Percentiles rank a stretch among this genome's conserved stretches.
Evolutionary conservation across 2,113 vertebrate species (phyloP).

Genomic region (Rhinopomastus cyanomelas): DNA sequence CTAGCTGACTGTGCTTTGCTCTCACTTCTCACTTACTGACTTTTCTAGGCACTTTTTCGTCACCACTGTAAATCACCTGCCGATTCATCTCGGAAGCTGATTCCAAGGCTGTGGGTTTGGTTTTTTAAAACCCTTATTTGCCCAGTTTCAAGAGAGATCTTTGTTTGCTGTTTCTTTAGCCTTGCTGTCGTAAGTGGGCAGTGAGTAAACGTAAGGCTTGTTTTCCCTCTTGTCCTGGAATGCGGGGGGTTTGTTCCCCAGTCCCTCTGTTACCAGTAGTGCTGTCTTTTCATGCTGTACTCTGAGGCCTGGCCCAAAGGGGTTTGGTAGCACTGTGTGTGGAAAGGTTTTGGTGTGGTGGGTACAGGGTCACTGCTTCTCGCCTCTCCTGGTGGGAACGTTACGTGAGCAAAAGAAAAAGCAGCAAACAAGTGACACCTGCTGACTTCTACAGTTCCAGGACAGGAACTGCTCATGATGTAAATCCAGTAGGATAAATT

Average conservation of each 20-base stretch:
- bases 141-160: background rate
- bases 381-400: background rate
- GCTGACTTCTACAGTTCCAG: background rate
- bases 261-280: background rate
- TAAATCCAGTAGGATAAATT: background rate
- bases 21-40: background rate
- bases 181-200: background rate
- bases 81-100: background rate
- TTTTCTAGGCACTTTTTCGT: background rate
- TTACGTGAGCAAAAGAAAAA: background rate
- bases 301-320: background rate
- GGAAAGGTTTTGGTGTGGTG: background rate
- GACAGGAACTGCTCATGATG: background rate
- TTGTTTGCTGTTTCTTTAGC: background rate
- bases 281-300: background rate
- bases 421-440: background rate
- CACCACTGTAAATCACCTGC: background rate
- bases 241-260: background rate
- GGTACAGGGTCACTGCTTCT: background rate
- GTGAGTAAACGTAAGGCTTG: background rate
- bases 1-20: background rate
- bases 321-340: rapidly evolving
- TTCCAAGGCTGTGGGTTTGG: background rate
- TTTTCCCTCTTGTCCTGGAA: background rate
- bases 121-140: background rate